Conservation (phyloP, 1,140 invertebrate genomes). For the Amphibalanus amphitrite region DNA sequence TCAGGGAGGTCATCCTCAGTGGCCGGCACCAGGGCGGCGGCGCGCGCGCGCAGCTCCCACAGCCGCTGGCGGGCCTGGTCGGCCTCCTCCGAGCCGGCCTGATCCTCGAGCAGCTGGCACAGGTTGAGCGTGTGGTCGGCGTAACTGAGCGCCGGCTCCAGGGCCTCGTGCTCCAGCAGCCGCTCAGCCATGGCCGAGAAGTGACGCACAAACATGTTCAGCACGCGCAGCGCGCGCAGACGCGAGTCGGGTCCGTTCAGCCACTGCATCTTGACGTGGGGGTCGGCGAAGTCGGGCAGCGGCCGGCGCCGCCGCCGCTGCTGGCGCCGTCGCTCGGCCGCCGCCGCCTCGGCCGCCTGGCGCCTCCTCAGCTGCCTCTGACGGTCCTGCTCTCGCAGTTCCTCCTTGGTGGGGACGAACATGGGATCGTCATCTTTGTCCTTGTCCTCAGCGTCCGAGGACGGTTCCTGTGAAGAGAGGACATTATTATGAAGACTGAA, state of each 20-base stretch:
- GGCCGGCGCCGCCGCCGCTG: too few species aligned
- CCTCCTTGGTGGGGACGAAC: not conserved
- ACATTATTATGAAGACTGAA: not conserved
- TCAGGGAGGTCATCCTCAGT: not conserved
- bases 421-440: not conserved
- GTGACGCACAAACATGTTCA: conserved; percentile 48
- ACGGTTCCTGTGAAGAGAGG: not conserved
- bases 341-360: not conserved
- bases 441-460: not conserved
- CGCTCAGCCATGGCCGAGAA: conserved; percentile 45
- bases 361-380: not conserved
- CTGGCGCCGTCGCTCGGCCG: not conserved
- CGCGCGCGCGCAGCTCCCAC: conserved; percentile 11
- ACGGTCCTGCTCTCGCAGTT: not conserved
- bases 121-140: conserved; percentile 47
- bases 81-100: conserved; percentile 12
- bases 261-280: conserved; percentile 10
- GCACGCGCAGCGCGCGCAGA: conserved; percentile 16
- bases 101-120: conserved; percentile 38
- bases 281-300: not conserved
- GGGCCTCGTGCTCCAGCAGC: conserved; percentile 38
- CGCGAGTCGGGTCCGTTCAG: conserved; percentile 13
- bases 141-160: conserved; percentile 40
- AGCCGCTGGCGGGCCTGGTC: conserved; percentile 6
- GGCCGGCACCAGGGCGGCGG: not conserved